Conservation (phyloP, 1,140 invertebrate species). For the Choristoneura fumiferana region DNA sequence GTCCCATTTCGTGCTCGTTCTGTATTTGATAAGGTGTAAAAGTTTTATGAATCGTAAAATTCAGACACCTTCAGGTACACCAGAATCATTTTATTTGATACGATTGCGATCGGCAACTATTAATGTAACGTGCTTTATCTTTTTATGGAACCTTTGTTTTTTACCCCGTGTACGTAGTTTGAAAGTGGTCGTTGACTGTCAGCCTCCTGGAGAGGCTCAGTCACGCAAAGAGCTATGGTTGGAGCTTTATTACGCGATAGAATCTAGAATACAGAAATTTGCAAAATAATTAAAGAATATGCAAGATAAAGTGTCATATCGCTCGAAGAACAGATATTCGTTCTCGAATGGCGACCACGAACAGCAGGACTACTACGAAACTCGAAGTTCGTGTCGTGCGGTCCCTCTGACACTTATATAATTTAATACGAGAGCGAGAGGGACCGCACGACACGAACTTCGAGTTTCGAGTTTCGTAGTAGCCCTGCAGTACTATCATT, state of each 20-base stretch:
- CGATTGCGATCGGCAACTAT: background rate
- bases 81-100: constrained; percentile 21
- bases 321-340: no score
- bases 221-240: background rate
- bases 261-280: no score
- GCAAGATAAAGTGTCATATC: background rate
- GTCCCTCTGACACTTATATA: no score
- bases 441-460: no score
- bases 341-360: no score
- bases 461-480: no score
- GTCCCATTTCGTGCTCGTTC: constrained; percentile 1
- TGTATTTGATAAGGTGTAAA: constrained; percentile 24
- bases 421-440: no score
- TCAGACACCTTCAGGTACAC: constrained; percentile 15
- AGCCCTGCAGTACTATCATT: background rate
- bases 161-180: no score
- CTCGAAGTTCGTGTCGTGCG: no score
- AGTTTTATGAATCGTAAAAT: constrained; percentile 25
- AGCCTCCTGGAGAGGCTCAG: no score
- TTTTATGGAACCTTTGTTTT: background rate
- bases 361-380: no score
- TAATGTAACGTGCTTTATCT: background rate
- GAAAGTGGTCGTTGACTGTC: no score
- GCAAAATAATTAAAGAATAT: background rate
- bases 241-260: background rate